Percentiles rank a stretch among this genome's conserved stretches.
Evolutionary conservation across 2,888 invertebrate species (phyloP).

Genomic region (Lathronympha strigana): DNA sequence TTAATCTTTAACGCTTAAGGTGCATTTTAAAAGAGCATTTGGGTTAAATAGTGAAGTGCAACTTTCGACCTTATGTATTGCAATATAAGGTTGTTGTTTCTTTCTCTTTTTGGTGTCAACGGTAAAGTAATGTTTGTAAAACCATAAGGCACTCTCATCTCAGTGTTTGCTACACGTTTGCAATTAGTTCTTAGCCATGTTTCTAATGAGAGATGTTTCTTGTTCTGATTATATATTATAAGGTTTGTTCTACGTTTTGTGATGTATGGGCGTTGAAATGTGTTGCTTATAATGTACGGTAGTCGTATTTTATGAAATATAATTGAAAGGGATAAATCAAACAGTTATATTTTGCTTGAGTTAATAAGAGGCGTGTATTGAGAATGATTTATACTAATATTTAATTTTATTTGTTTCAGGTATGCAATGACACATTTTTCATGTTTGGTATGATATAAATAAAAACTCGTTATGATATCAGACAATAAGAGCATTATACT

Average conservation of each 20-base stretch:
- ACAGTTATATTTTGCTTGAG: background rate
- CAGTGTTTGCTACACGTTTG: conserved; percentile 64
- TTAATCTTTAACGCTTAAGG: background rate
- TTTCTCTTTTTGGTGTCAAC: background rate
- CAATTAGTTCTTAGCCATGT: conserved; percentile 63
- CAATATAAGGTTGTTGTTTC: conserved; percentile 15
- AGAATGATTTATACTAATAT: background rate
- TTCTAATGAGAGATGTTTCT: conserved; percentile 39
- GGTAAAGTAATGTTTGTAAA: conserved; percentile 25
- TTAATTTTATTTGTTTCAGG: background rate
- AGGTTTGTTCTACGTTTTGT: conserved; percentile 19
- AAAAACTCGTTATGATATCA: too few relatives aligned
- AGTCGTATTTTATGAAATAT: background rate
- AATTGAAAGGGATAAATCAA: background rate
- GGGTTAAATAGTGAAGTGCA: background rate
- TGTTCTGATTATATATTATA: conserved; percentile 36
- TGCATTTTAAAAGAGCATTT: background rate
- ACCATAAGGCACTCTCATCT: conserved; percentile 60
- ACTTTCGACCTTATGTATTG: conserved; percentile 47
- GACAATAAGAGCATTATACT: too few relatives aligned
- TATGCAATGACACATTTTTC: background rate
- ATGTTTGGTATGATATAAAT: background rate
- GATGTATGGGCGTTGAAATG: conserved; percentile 26
- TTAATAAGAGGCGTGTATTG: background rate
- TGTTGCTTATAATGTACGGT: conserved; percentile 14